Conservation (phyloP, 2,888 invertebrate species). For the Callinectes sapidus region DNA sequence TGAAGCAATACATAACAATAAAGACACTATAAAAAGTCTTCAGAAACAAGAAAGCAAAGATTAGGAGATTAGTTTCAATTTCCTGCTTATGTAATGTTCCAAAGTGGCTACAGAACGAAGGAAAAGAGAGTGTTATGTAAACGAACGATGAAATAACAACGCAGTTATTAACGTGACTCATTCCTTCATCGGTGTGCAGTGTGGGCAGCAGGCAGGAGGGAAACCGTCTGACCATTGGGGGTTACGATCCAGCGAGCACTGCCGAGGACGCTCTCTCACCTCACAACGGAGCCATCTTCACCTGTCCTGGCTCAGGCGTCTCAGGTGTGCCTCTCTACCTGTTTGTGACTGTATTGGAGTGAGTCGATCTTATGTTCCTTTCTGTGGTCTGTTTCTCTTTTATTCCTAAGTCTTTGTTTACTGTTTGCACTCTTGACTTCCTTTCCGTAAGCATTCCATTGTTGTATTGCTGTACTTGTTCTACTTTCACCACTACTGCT, state of each 20-base stretch:
- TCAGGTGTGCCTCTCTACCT: constrained; percentile 21
- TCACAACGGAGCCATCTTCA: constrained; percentile 25
- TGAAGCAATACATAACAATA: too few relatives aligned
- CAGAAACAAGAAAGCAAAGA: too few relatives aligned
- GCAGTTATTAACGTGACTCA: too few relatives aligned
- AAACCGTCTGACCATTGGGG: not conserved
- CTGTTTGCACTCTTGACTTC: not conserved
- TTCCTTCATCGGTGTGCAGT: not conserved
- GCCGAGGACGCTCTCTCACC: constrained; percentile 46
- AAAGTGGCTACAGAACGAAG: too few relatives aligned
- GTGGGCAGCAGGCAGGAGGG: constrained; percentile 24
- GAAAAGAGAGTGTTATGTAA: too few relatives aligned
- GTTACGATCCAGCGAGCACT: constrained; percentile 34
- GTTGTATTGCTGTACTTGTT: too few relatives aligned
- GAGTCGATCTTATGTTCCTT: not conserved
- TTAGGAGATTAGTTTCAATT: too few relatives aligned
- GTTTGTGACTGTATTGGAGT: too few relatives aligned
- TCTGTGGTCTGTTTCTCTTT: not conserved
- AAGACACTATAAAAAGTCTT: too few relatives aligned
- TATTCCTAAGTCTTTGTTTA: not conserved
- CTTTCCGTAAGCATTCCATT: not conserved
- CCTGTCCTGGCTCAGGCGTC: not conserved
- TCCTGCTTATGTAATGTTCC: too few relatives aligned
- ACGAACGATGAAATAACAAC: too few relatives aligned
- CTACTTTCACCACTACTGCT: not conserved